These are phyloP conservation scores for Wiebesia pumilae DNA, from an alignment of 1,140 invertebrate genomes.

Conservation along the genomic window DNA sequence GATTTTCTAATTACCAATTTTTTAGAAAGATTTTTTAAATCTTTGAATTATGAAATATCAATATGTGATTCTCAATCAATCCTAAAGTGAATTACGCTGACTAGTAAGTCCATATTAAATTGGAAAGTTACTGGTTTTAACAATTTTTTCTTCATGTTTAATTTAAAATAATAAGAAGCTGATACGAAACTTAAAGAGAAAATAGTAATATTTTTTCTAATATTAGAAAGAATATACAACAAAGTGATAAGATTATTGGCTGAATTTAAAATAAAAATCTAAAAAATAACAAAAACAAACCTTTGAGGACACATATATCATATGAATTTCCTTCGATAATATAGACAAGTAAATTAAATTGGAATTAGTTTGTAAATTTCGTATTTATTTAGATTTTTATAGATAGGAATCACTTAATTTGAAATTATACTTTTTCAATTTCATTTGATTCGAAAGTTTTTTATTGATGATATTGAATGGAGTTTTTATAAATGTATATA, in stretches of 20 bases:
- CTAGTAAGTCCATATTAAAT: neutral
- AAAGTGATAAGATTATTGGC: neutral
- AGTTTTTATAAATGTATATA: neutral
- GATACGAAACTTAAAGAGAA: neutral
- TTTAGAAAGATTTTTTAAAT: neutral
- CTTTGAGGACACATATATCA: neutral
- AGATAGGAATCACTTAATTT: neutral
- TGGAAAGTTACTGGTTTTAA: neutral
- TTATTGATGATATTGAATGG: neutral
- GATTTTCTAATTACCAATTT: too few species aligned
- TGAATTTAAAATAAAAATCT: neutral
- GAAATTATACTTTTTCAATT: neutral
- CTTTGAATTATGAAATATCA: neutral
- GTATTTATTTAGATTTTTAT: neutral
- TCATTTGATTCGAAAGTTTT: neutral
- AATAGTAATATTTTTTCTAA: neutral
- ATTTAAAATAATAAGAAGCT: neutral
- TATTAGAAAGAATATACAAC: neutral
- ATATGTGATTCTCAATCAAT: neutral
- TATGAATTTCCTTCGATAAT: neutral
- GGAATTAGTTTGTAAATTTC: neutral
- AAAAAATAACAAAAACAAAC: neutral
- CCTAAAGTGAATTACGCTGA: neutral
- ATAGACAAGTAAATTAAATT: neutral
- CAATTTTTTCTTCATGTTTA: neutral